Base-by-base conservation (phyloP, 37 sponge, comb jelly and placozoan species). In the Diacarnus erythraeanus region DNA sequence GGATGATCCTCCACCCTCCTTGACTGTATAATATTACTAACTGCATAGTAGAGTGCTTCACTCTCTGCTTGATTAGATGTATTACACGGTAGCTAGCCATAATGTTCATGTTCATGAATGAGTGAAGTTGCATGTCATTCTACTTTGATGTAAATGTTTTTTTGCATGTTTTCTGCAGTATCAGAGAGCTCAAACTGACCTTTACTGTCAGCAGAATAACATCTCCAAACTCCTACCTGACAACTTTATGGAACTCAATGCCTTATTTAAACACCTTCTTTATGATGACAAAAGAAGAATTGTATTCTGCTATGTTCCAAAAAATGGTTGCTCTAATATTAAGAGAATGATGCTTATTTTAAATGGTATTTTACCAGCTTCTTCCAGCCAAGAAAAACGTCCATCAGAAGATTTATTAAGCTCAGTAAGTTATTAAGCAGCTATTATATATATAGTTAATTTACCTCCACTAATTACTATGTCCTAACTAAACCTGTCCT, bases 271-370 rank as follows among this genome's bases (percentile, higher is more conserved):
- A n/a, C 89, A 88, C 40, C 75, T 88, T 10, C 60, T 88, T 10
- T 88, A 88, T 61, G 84, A 88, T 78, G 89, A 88, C 57, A 15
- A 56, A 2, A 78, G 74, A 27, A 64, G 59, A 41, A 73, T 88
- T 0, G 70, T 88, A 36, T 88, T 77, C 36, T 88, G 89, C 37
- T 82, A 82, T 74, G 89, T 82, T 22, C 89, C 89, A 30, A 88
- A 88, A 38, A 72, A 57, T 57, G 89, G 89, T 22, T 88, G 89
- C 63, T 73, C 80, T 6, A 88, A 88, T 57, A 72, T 79, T 79
- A 88, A 88, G 74, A 40, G 79, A 26, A 23, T 82, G 69, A 82
- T 88, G 69, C 73, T 78, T 10, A 64, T 83, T 0, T 43, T 88
- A 26, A 83, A 88, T 78, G 89, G 84, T 22, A 33, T 81, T 36